phyloP scores from a whole-genome alignment of 1,140 invertebrate genomes.

The Drosophila baimaii region DNA sequence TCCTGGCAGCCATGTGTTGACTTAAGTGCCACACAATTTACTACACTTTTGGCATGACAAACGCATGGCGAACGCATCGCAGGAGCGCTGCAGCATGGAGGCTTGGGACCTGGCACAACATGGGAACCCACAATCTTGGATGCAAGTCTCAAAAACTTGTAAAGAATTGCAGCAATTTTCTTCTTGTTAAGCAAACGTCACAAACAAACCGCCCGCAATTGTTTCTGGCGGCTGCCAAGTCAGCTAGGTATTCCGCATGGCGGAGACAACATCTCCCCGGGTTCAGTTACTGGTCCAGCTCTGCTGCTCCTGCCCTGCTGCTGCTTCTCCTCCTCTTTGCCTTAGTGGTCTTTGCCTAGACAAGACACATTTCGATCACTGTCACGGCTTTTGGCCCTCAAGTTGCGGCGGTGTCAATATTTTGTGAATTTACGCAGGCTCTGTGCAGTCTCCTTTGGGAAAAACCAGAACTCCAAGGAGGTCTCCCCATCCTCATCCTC shows the following conservation, averaged over 20 bases:
- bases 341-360: constrained; percentile 48
- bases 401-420: constrained; percentile 79
- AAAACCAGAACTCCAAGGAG: constrained; percentile 21
- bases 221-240: constrained; percentile 41
- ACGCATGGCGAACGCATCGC: constrained; percentile 78
- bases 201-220: constrained; percentile 83
- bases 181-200: constrained; percentile 83
- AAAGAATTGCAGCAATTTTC: constrained; percentile 84
- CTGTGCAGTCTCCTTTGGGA: constrained; percentile 4
- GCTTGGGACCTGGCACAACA: constrained; percentile 28
- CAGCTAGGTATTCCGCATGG: constrained; percentile 14
- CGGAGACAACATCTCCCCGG: constrained; percentile 45
- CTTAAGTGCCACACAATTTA: constrained; percentile 83
- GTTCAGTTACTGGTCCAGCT: constrained; percentile 20
- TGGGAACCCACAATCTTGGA: constrained; percentile 48
- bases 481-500: constrained; percentile 11
- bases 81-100: constrained; percentile 26
- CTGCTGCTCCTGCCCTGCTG: constrained; percentile 21
- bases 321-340: constrained; percentile 9
- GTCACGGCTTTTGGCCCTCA: constrained; percentile 66
- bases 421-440: constrained; percentile 83
- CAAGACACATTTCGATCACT: constrained; percentile 84
- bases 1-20: constrained; percentile 72
- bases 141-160: constrained; percentile 69
- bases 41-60: constrained; percentile 83